Base-by-base conservation (phyloP, 1,140 invertebrate species). In the Melitaea cinxia region DNA sequence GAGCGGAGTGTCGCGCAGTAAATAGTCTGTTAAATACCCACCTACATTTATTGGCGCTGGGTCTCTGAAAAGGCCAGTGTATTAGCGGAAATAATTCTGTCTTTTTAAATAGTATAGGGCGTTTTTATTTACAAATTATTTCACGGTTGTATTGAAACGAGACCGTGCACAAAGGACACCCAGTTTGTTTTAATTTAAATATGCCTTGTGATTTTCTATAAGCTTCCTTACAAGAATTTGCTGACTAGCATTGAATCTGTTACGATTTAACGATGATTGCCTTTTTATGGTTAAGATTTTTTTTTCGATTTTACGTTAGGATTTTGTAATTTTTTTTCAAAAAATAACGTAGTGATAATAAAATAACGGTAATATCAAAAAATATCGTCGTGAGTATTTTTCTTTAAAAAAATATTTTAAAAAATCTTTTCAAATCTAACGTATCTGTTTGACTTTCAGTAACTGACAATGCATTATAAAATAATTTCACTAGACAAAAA, bases 21-120 rank as follows among this genome's bases (percentile, higher is more conserved):
- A 89, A 89, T 88, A 86, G 76, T 80, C 77, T 80, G 80, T 77
- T 89, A 87, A 89, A 87, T 86, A 89, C 82, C 84, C 82, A 86
- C 81, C 82, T 89, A 87, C 83, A 89, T 89, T 88, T 87, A 87
- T 87, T 86, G 84, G 80, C 72, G 84, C 75, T 53, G 72, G 72
- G 75, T 73, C 72, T 73, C 75, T 67, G 68, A 68, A 62, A 74
- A 78, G 81, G 74, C 75, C 75, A 72, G 59, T 70, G 72, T 85
- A 88, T 85, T 82, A 75, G 75, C 73, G 78, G 81, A 82, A 82
- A 84, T 79, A 78, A 83, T 85, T 88, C 77, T 77, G 83, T 76
- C 77, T 88, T 88, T 85, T 80, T 84, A 81, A 85, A 82, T 73
- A 77, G 74, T 78, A 68, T 72, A 72, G 66, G 73, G 68, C 63